Evolutionary conservation across 2,888 invertebrate genomes (phyloP).

Genomic region (Ferdinandea cuprea): DNA sequence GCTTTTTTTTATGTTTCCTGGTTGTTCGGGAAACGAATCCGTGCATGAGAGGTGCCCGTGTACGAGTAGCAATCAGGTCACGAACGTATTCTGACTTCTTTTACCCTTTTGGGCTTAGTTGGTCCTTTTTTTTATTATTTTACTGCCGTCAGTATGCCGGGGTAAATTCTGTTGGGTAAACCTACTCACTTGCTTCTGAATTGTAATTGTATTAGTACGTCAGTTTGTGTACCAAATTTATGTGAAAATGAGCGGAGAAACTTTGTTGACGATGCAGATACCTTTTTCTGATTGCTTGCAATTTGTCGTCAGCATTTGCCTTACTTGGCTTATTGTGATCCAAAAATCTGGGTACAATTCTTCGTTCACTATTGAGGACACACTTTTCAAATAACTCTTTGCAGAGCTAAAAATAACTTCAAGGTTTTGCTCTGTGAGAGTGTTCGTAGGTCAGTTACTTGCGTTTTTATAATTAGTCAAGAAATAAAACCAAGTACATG

Average conservation of each 20-base stretch:
- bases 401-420: constrained; percentile 54
- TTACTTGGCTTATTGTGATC: constrained; percentile 15
- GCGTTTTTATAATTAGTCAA: constrained; percentile 40
- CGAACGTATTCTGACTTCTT: constrained; percentile 58
- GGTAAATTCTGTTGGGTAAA: constrained; percentile 31
- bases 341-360: constrained; percentile 14
- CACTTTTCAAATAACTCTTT: constrained; percentile 44
- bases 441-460: constrained; percentile 49
- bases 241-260: constrained; percentile 23
- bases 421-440: constrained; percentile 33
- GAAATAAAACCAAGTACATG: not conserved
- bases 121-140: constrained; percentile 1
- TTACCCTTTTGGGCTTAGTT: constrained; percentile 61
- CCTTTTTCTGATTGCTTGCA: constrained; percentile 25
- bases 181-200: not conserved
- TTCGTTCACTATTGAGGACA: constrained; percentile 36
- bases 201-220: constrained; percentile 1
- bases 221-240: constrained; percentile 9
- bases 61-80: constrained; percentile 69
- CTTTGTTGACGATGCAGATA: constrained; percentile 55
- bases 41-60: no score
- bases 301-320: constrained; percentile 50
- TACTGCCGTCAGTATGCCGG: constrained; percentile 16
- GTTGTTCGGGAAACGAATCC: constrained; percentile 38
- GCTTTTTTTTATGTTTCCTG: constrained; percentile 42